phyloP scores from a whole-genome alignment of 1,140 invertebrate genomes.

The Oreohelix idahoensis region DNA sequence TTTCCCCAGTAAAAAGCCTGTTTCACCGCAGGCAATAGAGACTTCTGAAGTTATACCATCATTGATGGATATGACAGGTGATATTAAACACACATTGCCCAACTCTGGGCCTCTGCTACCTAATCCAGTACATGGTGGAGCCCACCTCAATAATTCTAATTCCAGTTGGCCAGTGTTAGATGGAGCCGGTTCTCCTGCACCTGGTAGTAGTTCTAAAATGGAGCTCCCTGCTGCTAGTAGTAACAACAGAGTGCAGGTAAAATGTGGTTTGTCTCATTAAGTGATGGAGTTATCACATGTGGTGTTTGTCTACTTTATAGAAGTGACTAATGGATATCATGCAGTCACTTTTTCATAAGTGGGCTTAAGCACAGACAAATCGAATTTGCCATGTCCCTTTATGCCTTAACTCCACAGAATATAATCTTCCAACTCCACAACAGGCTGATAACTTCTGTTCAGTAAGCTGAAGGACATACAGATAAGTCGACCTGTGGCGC shows the following conservation, averaged over 20 bases:
- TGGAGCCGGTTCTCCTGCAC: constrained; percentile 15
- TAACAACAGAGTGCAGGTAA: constrained; percentile 22
- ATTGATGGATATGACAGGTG: constrained; percentile 39
- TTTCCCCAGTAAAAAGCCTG: constrained; percentile 35
- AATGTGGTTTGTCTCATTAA: not conserved
- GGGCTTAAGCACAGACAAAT: no score
- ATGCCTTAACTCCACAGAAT: no score
- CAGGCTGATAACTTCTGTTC: no score
- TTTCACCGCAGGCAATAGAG: constrained; percentile 31
- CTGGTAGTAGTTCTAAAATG: constrained; percentile 12
- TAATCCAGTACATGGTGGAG: constrained; percentile 19
- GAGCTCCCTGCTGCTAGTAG: not conserved
- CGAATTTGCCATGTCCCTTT: no score
- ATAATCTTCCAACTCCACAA: no score
- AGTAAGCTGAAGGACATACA: no score
- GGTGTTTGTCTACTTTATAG: no score
- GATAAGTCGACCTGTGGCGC: no score
- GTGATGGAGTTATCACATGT: no score
- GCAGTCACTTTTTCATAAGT: no score
- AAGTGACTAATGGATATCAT: no score
- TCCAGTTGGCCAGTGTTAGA: constrained; percentile 37
- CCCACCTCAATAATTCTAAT: constrained; percentile 28
- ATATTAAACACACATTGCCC: constrained; percentile 29
- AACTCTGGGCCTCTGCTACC: constrained; percentile 30
- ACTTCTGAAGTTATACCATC: constrained; percentile 40